These are phyloP conservation scores for Pseudorhombus dupliciocellatus DNA, from an alignment of 2,113 vertebrate species.

Conservation along the genomic window DNA sequence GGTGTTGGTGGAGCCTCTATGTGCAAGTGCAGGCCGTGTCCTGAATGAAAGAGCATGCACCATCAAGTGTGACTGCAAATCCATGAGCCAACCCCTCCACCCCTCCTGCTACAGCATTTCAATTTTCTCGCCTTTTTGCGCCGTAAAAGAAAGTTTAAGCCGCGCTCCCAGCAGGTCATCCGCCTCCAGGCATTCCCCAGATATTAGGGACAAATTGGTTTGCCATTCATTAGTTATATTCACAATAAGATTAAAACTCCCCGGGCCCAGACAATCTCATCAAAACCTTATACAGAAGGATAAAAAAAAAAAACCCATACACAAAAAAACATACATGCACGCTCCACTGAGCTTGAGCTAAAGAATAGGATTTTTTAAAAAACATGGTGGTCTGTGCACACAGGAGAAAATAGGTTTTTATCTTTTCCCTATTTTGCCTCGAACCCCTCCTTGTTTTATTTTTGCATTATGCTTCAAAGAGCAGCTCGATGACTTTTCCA, in stretches of 20 bases:
- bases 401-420: slow-evolving; percentile 82
- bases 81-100: slow-evolving; percentile 29
- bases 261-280: slow-evolving; percentile 82
- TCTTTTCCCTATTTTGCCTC: slow-evolving; percentile 20
- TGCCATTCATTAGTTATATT: slow-evolving; percentile 90
- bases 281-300: slow-evolving; percentile 74
- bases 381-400: slow-evolving; percentile 69
- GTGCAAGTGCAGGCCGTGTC: slow-evolving; percentile 29
- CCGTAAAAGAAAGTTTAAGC: slow-evolving; percentile 74
- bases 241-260: slow-evolving; percentile 90
- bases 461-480: slow-evolving; percentile 78
- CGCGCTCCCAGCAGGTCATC: slow-evolving; percentile 76
- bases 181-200: slow-evolving; percentile 81
- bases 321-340: slow-evolving; percentile 55
- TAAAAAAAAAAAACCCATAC: background rate
- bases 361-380: slow-evolving; percentile 53
- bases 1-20: slow-evolving; percentile 53
- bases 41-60: slow-evolving; percentile 44
- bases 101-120: slow-evolving; percentile 64
- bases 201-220: slow-evolving; percentile 88
- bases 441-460: background rate
- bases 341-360: slow-evolving; percentile 79
- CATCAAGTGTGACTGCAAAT: slow-evolving; percentile 73
- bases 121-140: slow-evolving; percentile 73
- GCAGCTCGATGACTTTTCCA: too few species aligned